These are phyloP conservation scores for Andrena trimmerana DNA, from an alignment of 2,888 invertebrate genomes.

Conservation along the genomic window DNA sequence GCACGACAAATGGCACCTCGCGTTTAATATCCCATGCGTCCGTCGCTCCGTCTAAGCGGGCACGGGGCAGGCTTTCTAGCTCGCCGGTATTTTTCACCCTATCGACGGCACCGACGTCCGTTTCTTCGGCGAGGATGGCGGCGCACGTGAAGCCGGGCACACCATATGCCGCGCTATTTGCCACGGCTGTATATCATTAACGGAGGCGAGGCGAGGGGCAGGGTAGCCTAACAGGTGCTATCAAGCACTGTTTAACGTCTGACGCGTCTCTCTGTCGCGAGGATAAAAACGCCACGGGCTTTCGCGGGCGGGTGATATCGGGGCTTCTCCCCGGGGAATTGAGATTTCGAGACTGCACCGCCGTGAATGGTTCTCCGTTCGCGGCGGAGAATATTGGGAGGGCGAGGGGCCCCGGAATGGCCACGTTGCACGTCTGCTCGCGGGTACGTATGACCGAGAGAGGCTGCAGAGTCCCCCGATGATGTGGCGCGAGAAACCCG, in stretches of 20 bases:
- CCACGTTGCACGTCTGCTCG: not conserved
- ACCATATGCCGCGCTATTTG: conserved; percentile 37
- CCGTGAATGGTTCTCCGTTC: too few relatives aligned
- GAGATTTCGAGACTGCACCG: too few relatives aligned
- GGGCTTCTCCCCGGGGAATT: too few relatives aligned
- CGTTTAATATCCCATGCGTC: not conserved
- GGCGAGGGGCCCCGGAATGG: not conserved
- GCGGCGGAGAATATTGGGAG: too few relatives aligned
- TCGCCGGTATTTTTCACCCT: not conserved
- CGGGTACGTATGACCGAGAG: conserved; percentile 54
- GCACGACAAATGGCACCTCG: not conserved
- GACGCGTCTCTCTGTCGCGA: conserved; percentile 35
- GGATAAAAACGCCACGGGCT: conserved; percentile 29
- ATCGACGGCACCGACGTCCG: not conserved
- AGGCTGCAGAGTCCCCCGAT: conserved; percentile 59
- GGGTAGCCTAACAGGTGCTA: conserved; percentile 43
- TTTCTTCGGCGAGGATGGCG: conserved; percentile 14
- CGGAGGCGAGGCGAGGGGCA: not conserved
- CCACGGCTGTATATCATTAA: conserved; percentile 36
- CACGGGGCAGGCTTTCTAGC: not conserved
- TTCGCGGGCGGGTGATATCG: too few relatives aligned
- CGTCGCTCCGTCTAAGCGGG: not conserved
- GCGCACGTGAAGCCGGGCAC: not conserved
- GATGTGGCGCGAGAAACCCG: conserved; percentile 77
- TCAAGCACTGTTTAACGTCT: conserved; percentile 43